Percentiles rank a stretch among this genome's conserved stretches.
phyloP scores from a whole-genome alignment of 2,113 vertebrate genomes.

The Cheirogaleus medius region DNA sequence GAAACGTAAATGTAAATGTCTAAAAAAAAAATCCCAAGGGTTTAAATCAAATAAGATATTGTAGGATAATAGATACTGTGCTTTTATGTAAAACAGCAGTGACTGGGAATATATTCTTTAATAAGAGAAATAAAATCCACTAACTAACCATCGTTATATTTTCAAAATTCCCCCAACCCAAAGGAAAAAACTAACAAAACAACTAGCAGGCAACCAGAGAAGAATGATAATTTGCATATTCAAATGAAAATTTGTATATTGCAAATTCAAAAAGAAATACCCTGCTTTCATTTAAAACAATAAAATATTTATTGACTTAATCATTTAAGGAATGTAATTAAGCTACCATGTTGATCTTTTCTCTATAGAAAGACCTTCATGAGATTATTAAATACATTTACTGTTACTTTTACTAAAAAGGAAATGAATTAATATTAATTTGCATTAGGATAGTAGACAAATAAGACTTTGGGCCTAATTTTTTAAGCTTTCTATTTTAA shows the following conservation, averaged over 20 bases:
- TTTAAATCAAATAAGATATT: slow-evolving; percentile 11
- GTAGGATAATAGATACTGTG: not conserved
- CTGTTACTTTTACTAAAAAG: slow-evolving; percentile 30
- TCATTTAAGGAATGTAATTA: not conserved
- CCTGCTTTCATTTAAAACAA: slow-evolving; percentile 37
- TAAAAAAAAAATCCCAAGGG: not conserved
- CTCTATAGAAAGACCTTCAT: not conserved
- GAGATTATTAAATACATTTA: not conserved
- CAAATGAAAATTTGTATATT: not conserved
- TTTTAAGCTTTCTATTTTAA: not conserved
- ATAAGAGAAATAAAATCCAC: not conserved
- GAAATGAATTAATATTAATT: slow-evolving; percentile 28
- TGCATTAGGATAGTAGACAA: not conserved
- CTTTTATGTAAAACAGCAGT: not conserved
- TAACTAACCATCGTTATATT: not conserved
- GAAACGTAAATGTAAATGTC: slow-evolving; percentile 41
- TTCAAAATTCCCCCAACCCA: not conserved
- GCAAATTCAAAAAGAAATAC: not conserved
- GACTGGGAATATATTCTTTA: not conserved
- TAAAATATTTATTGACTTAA: not conserved
- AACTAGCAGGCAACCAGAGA: not conserved
- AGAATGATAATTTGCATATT: not conserved
- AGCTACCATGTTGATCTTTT: not conserved
- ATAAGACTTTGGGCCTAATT: not conserved
- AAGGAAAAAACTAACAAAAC: not conserved